Evolutionary conservation across 2,888 invertebrate genomes (phyloP).

Genomic region (Scaptomyza polygonia): DNA sequence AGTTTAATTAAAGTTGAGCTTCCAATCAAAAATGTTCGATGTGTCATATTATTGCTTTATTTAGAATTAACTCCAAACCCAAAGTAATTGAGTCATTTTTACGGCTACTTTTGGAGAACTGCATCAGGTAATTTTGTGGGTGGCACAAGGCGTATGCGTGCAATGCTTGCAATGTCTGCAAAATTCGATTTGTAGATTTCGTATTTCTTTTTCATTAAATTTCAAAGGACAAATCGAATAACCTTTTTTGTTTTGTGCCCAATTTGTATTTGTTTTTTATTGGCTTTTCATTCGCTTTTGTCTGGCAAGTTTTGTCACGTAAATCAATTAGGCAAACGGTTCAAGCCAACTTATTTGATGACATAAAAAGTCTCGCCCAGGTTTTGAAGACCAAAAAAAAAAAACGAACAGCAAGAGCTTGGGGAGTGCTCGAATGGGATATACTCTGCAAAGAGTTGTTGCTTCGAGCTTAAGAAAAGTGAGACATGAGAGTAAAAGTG

Average conservation of each 20-base stretch:
- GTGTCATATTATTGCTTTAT: constrained; percentile 62
- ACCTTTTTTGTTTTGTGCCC: constrained; percentile 22
- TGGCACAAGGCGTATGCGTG: constrained; percentile 51
- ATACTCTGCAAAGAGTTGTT: constrained; percentile 4
- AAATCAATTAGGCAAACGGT: constrained; percentile 68
- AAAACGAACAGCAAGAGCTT: background rate
- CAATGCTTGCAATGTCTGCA: constrained; percentile 36
- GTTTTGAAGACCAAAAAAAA: constrained; percentile 22
- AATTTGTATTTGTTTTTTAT: constrained; percentile 5
- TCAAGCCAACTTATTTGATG: constrained; percentile 43
- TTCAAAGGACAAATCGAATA: constrained; percentile 6
- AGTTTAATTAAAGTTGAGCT: constrained; percentile 78
- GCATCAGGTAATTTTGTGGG: constrained; percentile 23
- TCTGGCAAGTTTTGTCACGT: constrained; percentile 73
- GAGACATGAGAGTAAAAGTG: background rate
- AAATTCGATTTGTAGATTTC: too few species aligned
- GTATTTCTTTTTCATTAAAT: constrained; percentile 48
- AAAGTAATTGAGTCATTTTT: constrained; percentile 63
- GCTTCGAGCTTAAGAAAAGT: background rate
- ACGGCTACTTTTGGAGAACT: constrained; percentile 24
- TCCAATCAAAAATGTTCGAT: constrained; percentile 65
- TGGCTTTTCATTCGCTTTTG: constrained; percentile 21
- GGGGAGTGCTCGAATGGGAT: too few species aligned
- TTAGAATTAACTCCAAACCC: constrained; percentile 13
- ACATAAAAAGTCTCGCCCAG: constrained; percentile 40